These are phyloP conservation scores for Volucella inanis DNA, from an alignment of 2,888 invertebrate genomes.

Conservation along the genomic window DNA sequence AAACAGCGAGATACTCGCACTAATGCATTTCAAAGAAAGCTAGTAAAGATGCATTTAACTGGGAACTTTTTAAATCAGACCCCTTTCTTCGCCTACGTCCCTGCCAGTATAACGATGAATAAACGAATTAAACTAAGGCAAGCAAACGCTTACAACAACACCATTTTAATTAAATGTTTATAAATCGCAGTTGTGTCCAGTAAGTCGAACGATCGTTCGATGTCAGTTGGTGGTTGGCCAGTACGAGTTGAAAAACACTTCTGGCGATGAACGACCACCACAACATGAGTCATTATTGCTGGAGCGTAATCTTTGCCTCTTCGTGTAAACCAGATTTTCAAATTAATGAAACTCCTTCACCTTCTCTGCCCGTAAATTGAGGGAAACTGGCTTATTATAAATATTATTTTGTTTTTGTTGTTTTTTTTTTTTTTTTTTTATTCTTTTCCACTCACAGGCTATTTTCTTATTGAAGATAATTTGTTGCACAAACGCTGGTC, in stretches of 20 bases:
- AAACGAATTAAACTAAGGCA: slow-evolving; percentile 16
- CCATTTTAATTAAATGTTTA: slow-evolving; percentile 50
- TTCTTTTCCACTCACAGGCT: slow-evolving; percentile 42
- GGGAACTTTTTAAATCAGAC: neutral
- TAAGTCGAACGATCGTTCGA: slow-evolving; percentile 19
- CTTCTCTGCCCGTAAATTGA: slow-evolving; percentile 56
- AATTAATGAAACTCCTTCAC: slow-evolving; percentile 74
- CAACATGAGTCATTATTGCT: slow-evolving; percentile 67
- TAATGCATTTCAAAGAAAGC: neutral
- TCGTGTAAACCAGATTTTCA: slow-evolving; percentile 74
- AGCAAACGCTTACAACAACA: slow-evolving; percentile 12
- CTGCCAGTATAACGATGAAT: neutral
- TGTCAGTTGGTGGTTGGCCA: slow-evolving; percentile 28
- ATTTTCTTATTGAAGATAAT: slow-evolving; percentile 70
- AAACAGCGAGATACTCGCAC: neutral
- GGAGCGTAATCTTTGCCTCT: slow-evolving; percentile 59
- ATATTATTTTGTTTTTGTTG: slow-evolving; percentile 49
- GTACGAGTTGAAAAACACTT: slow-evolving; percentile 42
- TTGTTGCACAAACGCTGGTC: slow-evolving; percentile 72
- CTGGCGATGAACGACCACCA: slow-evolving; percentile 67
- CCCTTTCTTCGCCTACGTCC: neutral
- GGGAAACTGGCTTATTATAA: slow-evolving; percentile 69
- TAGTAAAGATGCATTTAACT: slow-evolving; percentile 8
- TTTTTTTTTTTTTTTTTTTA: slow-evolving; percentile 46
- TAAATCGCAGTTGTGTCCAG: slow-evolving; percentile 35